Conservation (phyloP, 2,888 invertebrate species). For the Drosophila colorata region DNA sequence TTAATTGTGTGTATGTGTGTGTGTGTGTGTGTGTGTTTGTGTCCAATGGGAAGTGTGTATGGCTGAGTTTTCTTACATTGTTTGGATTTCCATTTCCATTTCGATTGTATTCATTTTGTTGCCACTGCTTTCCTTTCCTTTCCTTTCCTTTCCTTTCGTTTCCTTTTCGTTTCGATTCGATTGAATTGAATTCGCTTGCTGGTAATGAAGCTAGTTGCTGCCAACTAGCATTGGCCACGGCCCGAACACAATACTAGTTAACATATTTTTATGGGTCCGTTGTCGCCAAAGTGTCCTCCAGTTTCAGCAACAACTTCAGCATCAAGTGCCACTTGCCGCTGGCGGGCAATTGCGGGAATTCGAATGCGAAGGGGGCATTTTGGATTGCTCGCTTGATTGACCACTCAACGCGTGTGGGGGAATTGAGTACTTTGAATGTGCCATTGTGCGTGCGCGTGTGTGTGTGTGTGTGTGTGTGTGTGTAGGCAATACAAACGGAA, state of each 20-base stretch:
- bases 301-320: constrained; percentile 27
- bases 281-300: constrained; percentile 61
- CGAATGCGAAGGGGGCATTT: not conserved
- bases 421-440: not conserved
- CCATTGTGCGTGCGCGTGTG: constrained; percentile 6
- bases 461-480: constrained; percentile 2
- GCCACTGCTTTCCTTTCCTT: not conserved
- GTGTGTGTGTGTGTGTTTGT: not conserved
- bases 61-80: constrained; percentile 37
- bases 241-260: constrained; percentile 49
- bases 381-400: constrained; percentile 54
- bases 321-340: constrained; percentile 43
- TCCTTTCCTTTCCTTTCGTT: constrained; percentile 4
- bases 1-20: constrained; percentile 58
- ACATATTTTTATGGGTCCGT: constrained; percentile 67
- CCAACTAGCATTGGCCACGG: constrained; percentile 18
- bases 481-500: constrained; percentile 1
- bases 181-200: constrained; percentile 38
- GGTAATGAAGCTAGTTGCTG: constrained; percentile 46
- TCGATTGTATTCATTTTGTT: constrained; percentile 15
- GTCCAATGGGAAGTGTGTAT: constrained; percentile 11
- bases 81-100: constrained; percentile 37
- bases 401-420: constrained; percentile 10
- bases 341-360: not conserved
- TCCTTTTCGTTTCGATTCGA: constrained; percentile 13